A percentile compares a stretch with the other conserved stretches of the same genome.
phyloP scores from a whole-genome alignment of 2,797 vertebrate genomes.

The Hemibagrus guttatus region DNA sequence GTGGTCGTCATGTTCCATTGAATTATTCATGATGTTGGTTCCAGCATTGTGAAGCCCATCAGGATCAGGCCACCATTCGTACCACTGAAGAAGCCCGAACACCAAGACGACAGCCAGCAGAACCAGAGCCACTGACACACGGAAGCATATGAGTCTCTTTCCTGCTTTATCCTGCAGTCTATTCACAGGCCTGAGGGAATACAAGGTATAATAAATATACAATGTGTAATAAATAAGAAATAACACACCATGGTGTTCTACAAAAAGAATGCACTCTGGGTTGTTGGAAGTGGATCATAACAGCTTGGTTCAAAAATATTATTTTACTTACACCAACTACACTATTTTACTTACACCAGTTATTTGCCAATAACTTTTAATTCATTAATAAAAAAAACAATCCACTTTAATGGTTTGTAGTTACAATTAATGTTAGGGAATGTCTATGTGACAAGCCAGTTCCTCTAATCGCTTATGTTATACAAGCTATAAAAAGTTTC shows the following conservation, averaged over 20 bases:
- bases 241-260: not conserved
- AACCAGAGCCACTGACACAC: conserved; percentile 45
- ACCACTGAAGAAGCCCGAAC: conserved; percentile 53
- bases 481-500: not conserved
- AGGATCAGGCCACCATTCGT: conserved; percentile 38
- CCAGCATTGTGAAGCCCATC: not conserved
- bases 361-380: not conserved
- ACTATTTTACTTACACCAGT: not conserved
- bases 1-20: conserved; percentile 24
- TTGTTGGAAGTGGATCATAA: not conserved
- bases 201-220: not conserved
- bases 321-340: not conserved
- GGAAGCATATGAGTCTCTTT: conserved; percentile 44
- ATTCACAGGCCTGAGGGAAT: conserved; percentile 10
- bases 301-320: not conserved
- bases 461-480: not conserved
- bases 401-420: not conserved
- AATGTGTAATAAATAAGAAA: not conserved
- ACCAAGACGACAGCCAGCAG: conserved; percentile 52
- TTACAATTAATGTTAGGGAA: not conserved
- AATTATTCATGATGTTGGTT: not conserved
- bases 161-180: not conserved
- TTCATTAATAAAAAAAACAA: not conserved
- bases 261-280: not conserved
- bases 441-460: not conserved